These are phyloP conservation scores for Microtus pennsylvanicus DNA, from an alignment of 2,113 vertebrate genomes.

Conservation along the genomic window DNA sequence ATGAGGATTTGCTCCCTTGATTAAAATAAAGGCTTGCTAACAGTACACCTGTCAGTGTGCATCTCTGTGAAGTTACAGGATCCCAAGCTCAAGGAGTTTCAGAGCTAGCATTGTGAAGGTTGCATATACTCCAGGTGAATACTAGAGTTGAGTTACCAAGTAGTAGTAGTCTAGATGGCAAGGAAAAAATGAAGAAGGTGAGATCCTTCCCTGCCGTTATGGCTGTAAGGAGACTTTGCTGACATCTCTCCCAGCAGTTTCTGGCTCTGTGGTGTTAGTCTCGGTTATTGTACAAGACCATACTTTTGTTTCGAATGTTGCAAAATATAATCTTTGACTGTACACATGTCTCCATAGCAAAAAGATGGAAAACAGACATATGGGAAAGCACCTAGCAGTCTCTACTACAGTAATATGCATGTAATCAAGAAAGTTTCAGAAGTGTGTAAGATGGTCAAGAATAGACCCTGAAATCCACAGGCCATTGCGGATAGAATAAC, in stretches of 20 bases:
- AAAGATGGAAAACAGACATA: background rate
- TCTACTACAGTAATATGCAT: background rate
- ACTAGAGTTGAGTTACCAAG: background rate
- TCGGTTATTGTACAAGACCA: background rate
- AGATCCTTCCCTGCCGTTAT: background rate
- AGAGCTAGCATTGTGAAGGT: background rate
- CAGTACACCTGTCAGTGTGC: background rate
- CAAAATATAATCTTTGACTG: background rate
- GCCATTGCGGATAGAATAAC: background rate
- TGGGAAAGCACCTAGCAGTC: background rate
- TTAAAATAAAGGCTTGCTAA: conserved; percentile 15
- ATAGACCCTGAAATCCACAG: background rate
- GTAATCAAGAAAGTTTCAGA: background rate
- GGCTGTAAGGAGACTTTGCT: background rate
- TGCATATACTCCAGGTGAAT: background rate
- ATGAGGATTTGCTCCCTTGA: background rate
- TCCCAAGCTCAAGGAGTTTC: background rate
- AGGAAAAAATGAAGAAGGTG: background rate
- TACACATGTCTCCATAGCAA: background rate
- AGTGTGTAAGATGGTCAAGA: background rate
- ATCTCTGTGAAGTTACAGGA: background rate
- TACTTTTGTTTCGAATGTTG: background rate
- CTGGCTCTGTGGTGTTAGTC: background rate
- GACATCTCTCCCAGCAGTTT: background rate
- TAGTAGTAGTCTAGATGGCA: background rate